These are phyloP conservation scores for Nibea albiflora DNA, from an alignment of 2,113 vertebrate species.

Conservation along the genomic window DNA sequence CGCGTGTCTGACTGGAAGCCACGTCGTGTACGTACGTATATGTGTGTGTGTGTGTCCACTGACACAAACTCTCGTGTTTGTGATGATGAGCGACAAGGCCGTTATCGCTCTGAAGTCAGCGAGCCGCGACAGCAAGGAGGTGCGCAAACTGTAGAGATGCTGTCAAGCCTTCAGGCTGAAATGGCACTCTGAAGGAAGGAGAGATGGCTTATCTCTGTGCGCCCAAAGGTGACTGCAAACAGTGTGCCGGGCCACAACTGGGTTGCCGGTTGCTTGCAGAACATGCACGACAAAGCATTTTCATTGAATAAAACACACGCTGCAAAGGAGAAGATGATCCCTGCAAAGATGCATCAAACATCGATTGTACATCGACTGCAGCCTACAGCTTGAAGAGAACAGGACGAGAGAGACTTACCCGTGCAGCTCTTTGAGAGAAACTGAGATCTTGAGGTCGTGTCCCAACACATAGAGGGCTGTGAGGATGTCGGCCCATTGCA, in stretches of 20 bases:
- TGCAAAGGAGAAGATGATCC: not conserved
- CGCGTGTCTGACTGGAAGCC: not conserved
- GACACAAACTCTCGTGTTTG: constrained; percentile 29
- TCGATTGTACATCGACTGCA: not conserved
- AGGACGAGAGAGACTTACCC: constrained; percentile 85
- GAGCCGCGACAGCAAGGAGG: constrained; percentile 51
- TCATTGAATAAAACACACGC: too few species aligned
- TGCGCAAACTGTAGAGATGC: constrained; percentile 44
- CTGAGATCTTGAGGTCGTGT: constrained; percentile 91
- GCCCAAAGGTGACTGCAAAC: constrained; percentile 48
- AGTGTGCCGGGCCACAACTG: constrained; percentile 13
- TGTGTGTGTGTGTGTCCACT: constrained; percentile 4
- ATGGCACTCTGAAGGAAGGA: constrained; percentile 34
- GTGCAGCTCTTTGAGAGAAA: constrained; percentile 97
- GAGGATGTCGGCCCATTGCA: constrained; percentile 98
- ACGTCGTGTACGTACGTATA: not conserved
- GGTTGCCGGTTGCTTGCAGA: constrained; percentile 14
- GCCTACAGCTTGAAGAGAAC: not conserved
- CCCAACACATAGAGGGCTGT: constrained; percentile 93
- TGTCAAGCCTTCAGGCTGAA: constrained; percentile 55
- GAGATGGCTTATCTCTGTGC: constrained; percentile 52
- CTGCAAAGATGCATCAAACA: not conserved
- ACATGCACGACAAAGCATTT: constrained; percentile 1
- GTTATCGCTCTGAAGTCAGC: constrained; percentile 58
- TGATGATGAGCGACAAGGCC: constrained; percentile 40